Base-by-base conservation (phyloP, 1,140 invertebrate species). In the Leptopilina clavipes region DNA sequence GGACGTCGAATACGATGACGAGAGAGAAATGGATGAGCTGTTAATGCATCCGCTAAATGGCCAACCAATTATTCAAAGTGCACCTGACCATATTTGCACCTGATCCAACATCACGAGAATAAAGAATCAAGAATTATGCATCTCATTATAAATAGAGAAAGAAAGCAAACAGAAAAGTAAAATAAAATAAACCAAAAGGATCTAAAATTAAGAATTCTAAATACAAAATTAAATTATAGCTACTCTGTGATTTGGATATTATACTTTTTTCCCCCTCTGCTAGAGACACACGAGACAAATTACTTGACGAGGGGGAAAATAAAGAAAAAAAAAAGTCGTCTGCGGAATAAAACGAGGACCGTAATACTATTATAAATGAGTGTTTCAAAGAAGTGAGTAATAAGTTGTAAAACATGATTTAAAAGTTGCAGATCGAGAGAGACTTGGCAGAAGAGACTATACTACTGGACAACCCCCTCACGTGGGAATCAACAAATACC, bases 401-500 rank as follows among this genome's bases (percentile, higher is more conserved):
- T 65, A 65, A 65, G 56, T 65, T 65, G 56, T 65, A 65, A 65
- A 14, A 65, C 56, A 65, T 65, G 56, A 65, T 65, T 31, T 65
- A 65, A 65, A 65, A 65, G 25, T 65, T 65, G 56, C 22, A 65
- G 22, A 65, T 31, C 11, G 22, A 14, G 22, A 22, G 22, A 19
- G 10, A 59, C 56, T 65, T 65, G 56, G 56, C 11, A 65, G 25
- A 31, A 31, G 56, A 31, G 22, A 54, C 52, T 31, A 31, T 31
- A 59, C 11, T 25, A 25, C 56, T 59, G 56, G 19, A 25, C 56
- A 59, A 40, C 37, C 54, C 19, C 22, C 9, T 12, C 19, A 65
- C 56, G 56, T 73, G 72, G 72, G 48, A 73, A 73, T 52, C 18
- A n/a, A 40, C 22, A 52, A 79, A 70, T 72, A 74, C 65, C 22